A percentile compares a stretch with the other conserved stretches of the same genome.
phyloP scores from a whole-genome alignment of 2,797 vertebrate species.

The Phalloptychus januarius region DNA sequence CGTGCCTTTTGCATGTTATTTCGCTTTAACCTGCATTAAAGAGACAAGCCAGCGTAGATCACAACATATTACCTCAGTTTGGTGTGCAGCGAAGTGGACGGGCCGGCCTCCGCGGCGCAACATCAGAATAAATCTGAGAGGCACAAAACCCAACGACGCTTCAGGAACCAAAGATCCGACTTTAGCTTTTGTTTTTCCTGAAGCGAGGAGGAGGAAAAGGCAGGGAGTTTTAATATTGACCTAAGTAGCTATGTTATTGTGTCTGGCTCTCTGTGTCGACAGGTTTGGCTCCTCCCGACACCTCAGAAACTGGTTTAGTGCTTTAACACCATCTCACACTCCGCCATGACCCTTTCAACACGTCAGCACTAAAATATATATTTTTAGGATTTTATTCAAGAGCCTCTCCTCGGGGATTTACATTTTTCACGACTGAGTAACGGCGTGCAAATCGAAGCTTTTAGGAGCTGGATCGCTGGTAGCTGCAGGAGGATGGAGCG shows the following conservation, averaged over 20 bases:
- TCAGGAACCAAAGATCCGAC: slow-evolving; percentile 6
- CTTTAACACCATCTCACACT: slow-evolving; percentile 75
- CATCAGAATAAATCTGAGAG: slow-evolving; percentile 35
- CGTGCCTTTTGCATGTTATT: slow-evolving; percentile 48
- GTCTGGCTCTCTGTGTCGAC: slow-evolving; percentile 21
- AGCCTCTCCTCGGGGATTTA: slow-evolving; percentile 10
- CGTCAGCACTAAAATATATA: slow-evolving; percentile 44
- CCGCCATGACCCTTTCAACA: slow-evolving; percentile 80
- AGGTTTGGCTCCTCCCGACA: slow-evolving; percentile 79
- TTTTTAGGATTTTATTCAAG: slow-evolving; percentile 24
- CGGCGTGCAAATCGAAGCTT: slow-evolving; percentile 11
- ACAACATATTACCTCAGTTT: slow-evolving; percentile 44
- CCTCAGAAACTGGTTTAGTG: slow-evolving; percentile 76
- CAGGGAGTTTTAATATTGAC: slow-evolving; percentile 14
- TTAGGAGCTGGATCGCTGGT: slow-evolving; percentile 15
- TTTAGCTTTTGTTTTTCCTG: slow-evolving; percentile 6
- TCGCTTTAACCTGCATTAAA: slow-evolving; percentile 52
- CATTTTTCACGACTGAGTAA: slow-evolving; percentile 22
- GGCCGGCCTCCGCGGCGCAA: slow-evolving; percentile 22
- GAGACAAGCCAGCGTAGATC: slow-evolving; percentile 46
- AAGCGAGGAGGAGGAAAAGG: slow-evolving; percentile 1
- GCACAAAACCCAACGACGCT: slow-evolving; percentile 40
- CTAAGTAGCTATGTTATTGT: background rate
- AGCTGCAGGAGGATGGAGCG: slow-evolving; percentile 15
- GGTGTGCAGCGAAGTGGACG: slow-evolving; percentile 34